Conservation (phyloP, 2,113 vertebrate species). For the Salvelinus sp. region DNA sequence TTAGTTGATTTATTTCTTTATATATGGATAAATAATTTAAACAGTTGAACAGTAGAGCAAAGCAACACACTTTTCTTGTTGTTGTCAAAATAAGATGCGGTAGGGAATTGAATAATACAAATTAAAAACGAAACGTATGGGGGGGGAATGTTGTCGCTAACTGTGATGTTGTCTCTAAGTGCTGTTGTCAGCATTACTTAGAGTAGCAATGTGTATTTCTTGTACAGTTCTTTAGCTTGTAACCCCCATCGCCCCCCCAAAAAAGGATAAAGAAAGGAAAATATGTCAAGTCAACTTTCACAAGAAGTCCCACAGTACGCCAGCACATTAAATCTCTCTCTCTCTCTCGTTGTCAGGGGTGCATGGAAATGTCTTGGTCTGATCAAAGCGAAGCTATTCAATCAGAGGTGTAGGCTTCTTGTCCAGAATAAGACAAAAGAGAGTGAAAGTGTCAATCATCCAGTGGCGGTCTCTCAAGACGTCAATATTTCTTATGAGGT, state of each 20-base stretch:
- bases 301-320: not conserved
- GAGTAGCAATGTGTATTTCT: constrained; percentile 43
- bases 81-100: not conserved
- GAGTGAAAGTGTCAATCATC: not conserved
- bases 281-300: constrained; percentile 1
- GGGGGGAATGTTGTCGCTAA: not conserved
- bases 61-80: not conserved
- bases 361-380: not conserved
- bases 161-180: constrained; percentile 18
- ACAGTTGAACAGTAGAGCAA: not conserved
- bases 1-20: constrained; percentile 18
- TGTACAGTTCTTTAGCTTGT: constrained; percentile 25
- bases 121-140: too few species aligned
- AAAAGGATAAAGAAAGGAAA: constrained; percentile 7
- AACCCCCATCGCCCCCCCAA: constrained; percentile 37
- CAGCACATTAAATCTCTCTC: not conserved
- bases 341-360: not conserved
- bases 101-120: not conserved
- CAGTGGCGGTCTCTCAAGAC: not conserved
- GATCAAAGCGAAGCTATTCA: constrained; percentile 15
- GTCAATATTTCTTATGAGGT: not conserved
- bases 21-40: not conserved
- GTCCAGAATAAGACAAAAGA: not conserved
- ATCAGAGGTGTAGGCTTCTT: not conserved
- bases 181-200: constrained; percentile 56